Percentiles rank a stretch among this genome's conserved stretches.
These are phyloP conservation scores for Linnaemya vulpina DNA, from an alignment of 2,888 invertebrate species.

Conservation along the genomic window DNA sequence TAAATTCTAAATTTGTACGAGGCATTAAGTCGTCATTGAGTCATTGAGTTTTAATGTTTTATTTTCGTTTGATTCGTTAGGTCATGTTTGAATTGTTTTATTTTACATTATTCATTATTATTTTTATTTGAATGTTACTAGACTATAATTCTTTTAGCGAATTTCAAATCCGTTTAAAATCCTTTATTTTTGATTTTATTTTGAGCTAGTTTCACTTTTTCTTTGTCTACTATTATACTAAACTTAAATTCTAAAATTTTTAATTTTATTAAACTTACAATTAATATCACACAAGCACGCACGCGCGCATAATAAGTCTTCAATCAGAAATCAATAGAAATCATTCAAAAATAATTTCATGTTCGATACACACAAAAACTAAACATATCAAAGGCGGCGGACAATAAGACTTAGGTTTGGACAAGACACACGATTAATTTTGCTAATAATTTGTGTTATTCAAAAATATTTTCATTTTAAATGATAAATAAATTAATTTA, in stretches of 20 bases:
- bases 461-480: constrained; percentile 18
- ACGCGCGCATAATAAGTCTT: constrained; percentile 75
- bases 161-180: constrained; percentile 75
- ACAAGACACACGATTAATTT: constrained; percentile 57
- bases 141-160: constrained; percentile 64
- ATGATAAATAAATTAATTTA: constrained; percentile 17
- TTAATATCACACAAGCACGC: constrained; percentile 75
- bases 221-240: constrained; percentile 31
- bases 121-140: constrained; percentile 57
- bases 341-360: constrained; percentile 65
- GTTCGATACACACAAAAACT: constrained; percentile 55
- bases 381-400: constrained; percentile 49
- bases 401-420: constrained; percentile 57
- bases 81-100: constrained; percentile 62
- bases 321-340: constrained; percentile 71
- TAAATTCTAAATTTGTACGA: constrained; percentile 72
- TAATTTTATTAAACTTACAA: constrained; percentile 73
- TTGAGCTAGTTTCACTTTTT: constrained; percentile 66
- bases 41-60: constrained; percentile 48
- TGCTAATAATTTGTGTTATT: constrained; percentile 3
- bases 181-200: constrained; percentile 71
- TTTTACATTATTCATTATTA: constrained; percentile 20
- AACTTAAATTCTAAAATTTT: constrained; percentile 68
- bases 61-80: constrained; percentile 56
- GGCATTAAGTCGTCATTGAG: constrained; percentile 71